phyloP scores from a whole-genome alignment of 2,113 vertebrate species.

The Reinhardtius hippoglossoides region DNA sequence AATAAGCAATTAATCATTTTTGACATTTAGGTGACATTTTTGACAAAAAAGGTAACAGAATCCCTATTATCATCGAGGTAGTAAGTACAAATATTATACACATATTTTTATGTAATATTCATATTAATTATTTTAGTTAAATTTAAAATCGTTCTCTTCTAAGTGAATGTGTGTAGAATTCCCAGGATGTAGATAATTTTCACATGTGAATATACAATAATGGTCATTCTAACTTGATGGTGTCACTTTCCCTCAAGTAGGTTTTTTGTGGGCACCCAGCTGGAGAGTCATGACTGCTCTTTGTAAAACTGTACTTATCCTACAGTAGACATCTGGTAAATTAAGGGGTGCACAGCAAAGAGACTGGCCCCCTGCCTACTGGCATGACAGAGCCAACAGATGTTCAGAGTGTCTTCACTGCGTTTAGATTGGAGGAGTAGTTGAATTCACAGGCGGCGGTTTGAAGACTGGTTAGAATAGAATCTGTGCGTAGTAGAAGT shows the following conservation, averaged over 20 bases:
- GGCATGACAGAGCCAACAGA: slow-evolving; percentile 72
- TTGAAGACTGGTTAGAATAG: slow-evolving; percentile 10
- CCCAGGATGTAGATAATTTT: slow-evolving; percentile 18
- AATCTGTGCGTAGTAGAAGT: neutral
- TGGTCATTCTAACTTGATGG: slow-evolving; percentile 12
- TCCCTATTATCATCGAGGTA: no score
- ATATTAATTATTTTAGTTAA: neutral
- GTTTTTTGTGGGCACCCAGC: slow-evolving; percentile 59
- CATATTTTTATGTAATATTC: neutral
- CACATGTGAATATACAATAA: slow-evolving; percentile 36
- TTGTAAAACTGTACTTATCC: slow-evolving; percentile 69
- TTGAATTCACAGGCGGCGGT: slow-evolving; percentile 24
- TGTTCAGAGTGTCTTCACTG: slow-evolving; percentile 68
- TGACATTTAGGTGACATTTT: no score
- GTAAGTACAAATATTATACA: no score
- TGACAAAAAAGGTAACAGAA: no score
- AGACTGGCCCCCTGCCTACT: slow-evolving; percentile 74
- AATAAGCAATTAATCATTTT: neutral
- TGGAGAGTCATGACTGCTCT: slow-evolving; percentile 64
- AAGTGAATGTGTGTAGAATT: neutral
- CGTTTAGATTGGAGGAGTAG: slow-evolving; percentile 41
- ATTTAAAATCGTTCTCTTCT: neutral
- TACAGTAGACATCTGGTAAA: slow-evolving; percentile 81
- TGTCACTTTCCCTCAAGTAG: slow-evolving; percentile 52
- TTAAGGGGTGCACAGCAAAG: slow-evolving; percentile 71